Percentiles rank a stretch among this genome's conserved stretches.
phyloP scores from a whole-genome alignment of 2,888 invertebrate species.

The Cistogaster globosa region DNA sequence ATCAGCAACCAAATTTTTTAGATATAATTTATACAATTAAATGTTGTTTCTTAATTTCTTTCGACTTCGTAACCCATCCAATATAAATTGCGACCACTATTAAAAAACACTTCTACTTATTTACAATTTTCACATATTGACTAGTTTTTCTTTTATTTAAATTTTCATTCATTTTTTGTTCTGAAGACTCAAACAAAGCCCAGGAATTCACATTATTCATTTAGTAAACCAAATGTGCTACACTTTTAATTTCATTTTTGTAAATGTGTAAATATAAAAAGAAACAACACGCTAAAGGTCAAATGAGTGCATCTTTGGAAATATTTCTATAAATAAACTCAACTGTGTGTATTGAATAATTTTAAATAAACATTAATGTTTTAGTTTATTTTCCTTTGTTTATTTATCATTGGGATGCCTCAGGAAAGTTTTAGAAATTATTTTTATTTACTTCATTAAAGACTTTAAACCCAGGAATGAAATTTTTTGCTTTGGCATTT shows the following conservation, averaged over 20 bases:
- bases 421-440: too few relatives aligned
- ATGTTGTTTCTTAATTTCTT: too few relatives aligned
- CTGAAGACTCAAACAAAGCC: background rate
- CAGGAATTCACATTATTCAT: slow-evolving; percentile 27
- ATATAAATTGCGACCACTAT: background rate
- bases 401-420: too few relatives aligned
- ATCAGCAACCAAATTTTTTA: too few relatives aligned
- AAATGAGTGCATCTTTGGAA: slow-evolving; percentile 65
- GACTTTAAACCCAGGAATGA: too few relatives aligned
- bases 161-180: background rate
- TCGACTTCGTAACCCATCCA: too few relatives aligned
- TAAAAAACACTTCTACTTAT: background rate
- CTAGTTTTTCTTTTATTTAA: slow-evolving; percentile 21
- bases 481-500: too few relatives aligned
- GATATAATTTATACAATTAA: too few relatives aligned
- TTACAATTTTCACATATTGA: background rate
- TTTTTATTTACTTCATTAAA: too few relatives aligned
- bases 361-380: background rate
- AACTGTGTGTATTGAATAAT: background rate
- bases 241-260: background rate
- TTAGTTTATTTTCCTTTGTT: too few relatives aligned
- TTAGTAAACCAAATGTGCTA: slow-evolving; percentile 25
- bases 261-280: slow-evolving; percentile 30
- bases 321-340: slow-evolving; percentile 35
- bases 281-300: slow-evolving; percentile 59